These are phyloP conservation scores for Andrena marginata DNA, from an alignment of 2,888 invertebrate genomes.

Conservation along the genomic window DNA sequence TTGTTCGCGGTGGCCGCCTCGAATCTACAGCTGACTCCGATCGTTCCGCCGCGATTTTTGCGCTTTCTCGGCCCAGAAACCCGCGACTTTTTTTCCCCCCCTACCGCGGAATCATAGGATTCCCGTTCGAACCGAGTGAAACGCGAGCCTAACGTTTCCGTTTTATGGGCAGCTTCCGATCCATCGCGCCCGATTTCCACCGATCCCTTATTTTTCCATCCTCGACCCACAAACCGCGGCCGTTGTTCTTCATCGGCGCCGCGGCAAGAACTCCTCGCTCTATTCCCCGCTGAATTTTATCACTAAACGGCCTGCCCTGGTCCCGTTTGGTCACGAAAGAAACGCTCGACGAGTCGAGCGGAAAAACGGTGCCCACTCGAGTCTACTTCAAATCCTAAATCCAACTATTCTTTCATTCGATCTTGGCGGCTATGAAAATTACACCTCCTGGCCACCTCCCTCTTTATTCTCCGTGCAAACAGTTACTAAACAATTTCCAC, in stretches of 20 bases:
- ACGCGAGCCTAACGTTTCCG: constrained; percentile 63
- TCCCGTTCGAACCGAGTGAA: constrained; percentile 60
- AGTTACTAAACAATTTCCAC: no score
- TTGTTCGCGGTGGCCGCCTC: constrained; percentile 50
- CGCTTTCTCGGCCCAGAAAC: constrained; percentile 80
- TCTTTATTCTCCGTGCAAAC: no score
- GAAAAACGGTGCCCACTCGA: neutral
- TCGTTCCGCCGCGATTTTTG: constrained; percentile 70
- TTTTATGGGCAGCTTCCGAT: constrained; percentile 72
- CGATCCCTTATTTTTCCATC: constrained; percentile 56
- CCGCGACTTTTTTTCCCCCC: constrained; percentile 53
- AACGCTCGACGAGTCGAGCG: neutral
- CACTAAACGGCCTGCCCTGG: neutral
- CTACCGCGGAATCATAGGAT: constrained; percentile 44
- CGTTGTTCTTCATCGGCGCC: constrained; percentile 30
- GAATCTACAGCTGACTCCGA: constrained; percentile 42
- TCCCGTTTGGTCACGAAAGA: neutral
- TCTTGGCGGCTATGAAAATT: neutral
- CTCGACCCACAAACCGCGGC: constrained; percentile 63
- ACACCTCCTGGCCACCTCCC: no score
- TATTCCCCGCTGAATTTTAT: constrained; percentile 10
- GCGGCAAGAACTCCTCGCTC: neutral
- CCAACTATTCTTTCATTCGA: no score
- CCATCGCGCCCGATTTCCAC: constrained; percentile 58
- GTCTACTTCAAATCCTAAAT: no score